These are phyloP conservation scores for Chionomys nivalis DNA, from an alignment of 2,113 vertebrate genomes.

Conservation along the genomic window DNA sequence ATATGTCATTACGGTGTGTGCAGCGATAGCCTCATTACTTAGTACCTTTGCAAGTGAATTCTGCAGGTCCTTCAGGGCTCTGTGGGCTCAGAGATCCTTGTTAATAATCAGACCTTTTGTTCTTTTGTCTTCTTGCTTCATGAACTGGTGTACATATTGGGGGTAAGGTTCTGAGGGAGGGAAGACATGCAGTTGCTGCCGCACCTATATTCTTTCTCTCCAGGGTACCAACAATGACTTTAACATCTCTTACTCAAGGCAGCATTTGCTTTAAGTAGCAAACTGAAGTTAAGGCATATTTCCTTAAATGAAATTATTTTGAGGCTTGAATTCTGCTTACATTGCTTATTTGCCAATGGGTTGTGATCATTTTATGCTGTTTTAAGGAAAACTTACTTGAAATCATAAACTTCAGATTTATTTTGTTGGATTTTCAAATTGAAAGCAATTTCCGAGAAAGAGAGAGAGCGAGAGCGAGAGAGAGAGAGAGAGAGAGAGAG, in stretches of 20 bases:
- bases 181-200: conserved; percentile 14
- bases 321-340: conserved; percentile 42
- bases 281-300: conserved; percentile 34
- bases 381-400: conserved; percentile 64
- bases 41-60: conserved; percentile 88
- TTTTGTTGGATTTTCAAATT: conserved; percentile 54
- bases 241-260: conserved; percentile 57
- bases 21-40: conserved; percentile 86
- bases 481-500: no score
- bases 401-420: conserved; percentile 54
- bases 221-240: conserved; percentile 1
- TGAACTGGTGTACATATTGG: conserved; percentile 79
- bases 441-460: conserved; percentile 16
- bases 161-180: conserved; percentile 73
- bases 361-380: conserved; percentile 49
- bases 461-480: no score
- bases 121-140: conserved; percentile 69
- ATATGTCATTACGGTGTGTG: conserved; percentile 86
- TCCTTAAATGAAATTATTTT: conserved; percentile 46
- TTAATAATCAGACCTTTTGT: conserved; percentile 76
- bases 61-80: conserved; percentile 81
- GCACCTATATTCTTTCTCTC: conserved; percentile 63
- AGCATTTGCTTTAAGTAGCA: conserved; percentile 63
- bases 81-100: conserved; percentile 81
- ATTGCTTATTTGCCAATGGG: conserved; percentile 43